A percentile compares a stretch with the other conserved stretches of the same genome.
phyloP scores from a whole-genome alignment of 2,888 invertebrate genomes.

The Priocnemis perturbator region DNA sequence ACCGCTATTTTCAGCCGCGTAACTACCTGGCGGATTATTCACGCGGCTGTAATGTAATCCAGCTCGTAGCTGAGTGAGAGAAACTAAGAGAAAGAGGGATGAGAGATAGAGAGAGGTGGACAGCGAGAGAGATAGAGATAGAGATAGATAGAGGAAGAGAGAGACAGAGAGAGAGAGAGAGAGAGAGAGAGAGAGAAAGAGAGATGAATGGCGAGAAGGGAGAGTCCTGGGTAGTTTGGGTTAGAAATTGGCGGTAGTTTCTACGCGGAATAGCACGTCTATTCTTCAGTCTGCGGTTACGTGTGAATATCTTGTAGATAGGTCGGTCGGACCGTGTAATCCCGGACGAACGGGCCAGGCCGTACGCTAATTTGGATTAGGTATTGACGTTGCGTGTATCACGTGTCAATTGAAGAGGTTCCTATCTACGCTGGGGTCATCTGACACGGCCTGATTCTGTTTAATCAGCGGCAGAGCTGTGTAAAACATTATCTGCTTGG shows the following conservation, averaged over 20 bases:
- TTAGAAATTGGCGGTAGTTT: constrained; percentile 52
- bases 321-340: constrained; percentile 46
- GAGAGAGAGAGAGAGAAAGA: constrained; percentile 5
- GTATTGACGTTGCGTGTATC: constrained; percentile 43
- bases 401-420: constrained; percentile 38
- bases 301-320: constrained; percentile 50
- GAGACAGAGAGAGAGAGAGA: constrained; percentile 18
- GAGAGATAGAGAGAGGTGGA: no score
- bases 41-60: constrained; percentile 53
- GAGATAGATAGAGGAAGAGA: not conserved
- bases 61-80: constrained; percentile 31
- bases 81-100: no score
- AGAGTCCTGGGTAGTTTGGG: constrained; percentile 43
- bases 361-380: constrained; percentile 45
- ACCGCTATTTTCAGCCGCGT: constrained; percentile 49
- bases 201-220: constrained; percentile 11
- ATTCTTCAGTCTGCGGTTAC: constrained; percentile 52
- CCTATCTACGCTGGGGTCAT: not conserved
- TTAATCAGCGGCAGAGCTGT: no score
- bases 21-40: constrained; percentile 53
- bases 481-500: no score
- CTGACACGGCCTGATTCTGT: no score
- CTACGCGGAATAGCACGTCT: constrained; percentile 49
- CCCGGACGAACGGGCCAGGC: constrained; percentile 34
- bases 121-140: constrained; percentile 16